Conservation (phyloP, 2,888 invertebrate genomes). For the Lasioglossum villosulum region DNA sequence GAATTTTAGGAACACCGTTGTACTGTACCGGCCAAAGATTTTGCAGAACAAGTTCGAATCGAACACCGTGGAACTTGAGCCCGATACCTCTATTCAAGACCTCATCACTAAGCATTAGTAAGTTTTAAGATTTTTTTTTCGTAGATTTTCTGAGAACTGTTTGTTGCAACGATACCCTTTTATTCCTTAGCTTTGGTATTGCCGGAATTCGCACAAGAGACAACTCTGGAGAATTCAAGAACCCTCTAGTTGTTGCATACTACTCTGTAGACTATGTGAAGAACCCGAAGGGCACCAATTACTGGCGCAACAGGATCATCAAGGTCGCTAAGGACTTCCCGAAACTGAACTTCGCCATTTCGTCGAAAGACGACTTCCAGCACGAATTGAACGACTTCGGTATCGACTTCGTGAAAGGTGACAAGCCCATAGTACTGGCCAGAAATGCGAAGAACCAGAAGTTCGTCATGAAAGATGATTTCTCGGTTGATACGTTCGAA, state of each 20-base stretch:
- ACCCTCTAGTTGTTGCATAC: constrained; percentile 96
- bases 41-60: constrained; percentile 98
- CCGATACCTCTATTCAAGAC: constrained; percentile 90
- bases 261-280: constrained; percentile 98
- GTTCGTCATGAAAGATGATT: constrained; percentile 95
- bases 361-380: constrained; percentile 96
- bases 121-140: constrained; percentile 84
- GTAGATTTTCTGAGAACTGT: neutral
- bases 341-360: constrained; percentile 93
- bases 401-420: constrained; percentile 92
- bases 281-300: constrained; percentile 99
- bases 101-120: constrained; percentile 95
- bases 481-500: constrained; percentile 94
- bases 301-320: constrained; percentile 98
- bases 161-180: constrained; percentile 6
- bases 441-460: constrained; percentile 94
- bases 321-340: constrained; percentile 92
- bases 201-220: constrained; percentile 96
- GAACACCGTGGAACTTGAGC: constrained; percentile 90
- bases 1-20: constrained; percentile 90
- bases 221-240: constrained; percentile 93
- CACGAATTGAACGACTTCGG: constrained; percentile 98
- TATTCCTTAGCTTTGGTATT: constrained; percentile 91
- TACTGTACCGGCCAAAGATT: constrained; percentile 95
- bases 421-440: constrained; percentile 95